Evolutionary conservation across 2,888 invertebrate species (phyloP).

Genomic region (Ormyrus pomaceus): DNA sequence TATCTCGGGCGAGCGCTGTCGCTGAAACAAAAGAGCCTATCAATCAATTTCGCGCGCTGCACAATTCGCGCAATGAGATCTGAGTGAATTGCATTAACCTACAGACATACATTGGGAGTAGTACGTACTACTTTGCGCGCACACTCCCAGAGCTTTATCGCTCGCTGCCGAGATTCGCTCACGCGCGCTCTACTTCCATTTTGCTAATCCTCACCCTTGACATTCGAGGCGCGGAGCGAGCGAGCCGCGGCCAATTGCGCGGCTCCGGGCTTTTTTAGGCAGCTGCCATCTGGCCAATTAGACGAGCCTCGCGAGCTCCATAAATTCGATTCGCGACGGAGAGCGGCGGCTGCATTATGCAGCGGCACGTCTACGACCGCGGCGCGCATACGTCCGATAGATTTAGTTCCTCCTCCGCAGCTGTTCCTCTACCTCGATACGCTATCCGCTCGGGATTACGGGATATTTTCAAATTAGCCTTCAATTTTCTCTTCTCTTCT

Average conservation of each 20-base stretch:
- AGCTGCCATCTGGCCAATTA: constrained; percentile 48
- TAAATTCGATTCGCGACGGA: constrained; percentile 53
- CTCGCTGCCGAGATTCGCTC: background rate
- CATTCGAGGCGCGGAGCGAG: constrained; percentile 11
- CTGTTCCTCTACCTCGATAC: no score
- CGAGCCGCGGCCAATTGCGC: background rate
- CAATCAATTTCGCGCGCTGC: constrained; percentile 72
- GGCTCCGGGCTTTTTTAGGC: background rate
- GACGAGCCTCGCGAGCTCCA: constrained; percentile 40
- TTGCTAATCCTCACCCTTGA: constrained; percentile 33
- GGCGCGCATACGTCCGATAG: constrained; percentile 62
- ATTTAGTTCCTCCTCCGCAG: constrained; percentile 56
- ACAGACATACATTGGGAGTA: constrained; percentile 72
- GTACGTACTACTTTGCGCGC: constrained; percentile 53
- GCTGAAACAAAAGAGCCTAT: constrained; percentile 69
- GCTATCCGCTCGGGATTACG: no score
- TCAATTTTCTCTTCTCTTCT: background rate
- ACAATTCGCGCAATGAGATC: constrained; percentile 73
- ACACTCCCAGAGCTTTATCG: constrained; percentile 21
- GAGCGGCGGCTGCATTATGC: constrained; percentile 64
- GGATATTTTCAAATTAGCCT: constrained; percentile 46
- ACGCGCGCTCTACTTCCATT: constrained; percentile 9
- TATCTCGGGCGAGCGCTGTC: constrained; percentile 31
- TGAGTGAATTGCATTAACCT: constrained; percentile 75
- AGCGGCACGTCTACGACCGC: constrained; percentile 63